A percentile compares a stretch with the other conserved stretches of the same genome.
These are phyloP conservation scores for Nephotettix cincticeps DNA, from an alignment of 1,140 invertebrate genomes.

Conservation along the genomic window DNA sequence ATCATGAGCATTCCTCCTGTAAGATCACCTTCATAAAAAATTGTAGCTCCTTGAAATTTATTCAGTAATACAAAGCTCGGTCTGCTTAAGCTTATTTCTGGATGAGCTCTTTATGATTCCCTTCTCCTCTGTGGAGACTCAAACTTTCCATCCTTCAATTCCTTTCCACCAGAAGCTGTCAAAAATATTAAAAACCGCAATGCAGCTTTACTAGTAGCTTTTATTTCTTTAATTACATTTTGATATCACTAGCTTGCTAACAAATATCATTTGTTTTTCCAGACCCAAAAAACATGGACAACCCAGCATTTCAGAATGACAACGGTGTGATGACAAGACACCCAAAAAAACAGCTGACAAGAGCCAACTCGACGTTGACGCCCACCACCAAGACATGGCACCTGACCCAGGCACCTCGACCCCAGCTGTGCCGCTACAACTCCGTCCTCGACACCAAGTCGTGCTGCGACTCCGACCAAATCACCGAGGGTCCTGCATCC, in stretches of 20 bases:
- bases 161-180: no score
- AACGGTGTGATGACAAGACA: not conserved
- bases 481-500: not conserved
- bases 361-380: slow-evolving; percentile 8
- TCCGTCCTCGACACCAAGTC: not conserved
- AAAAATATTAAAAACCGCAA: no score
- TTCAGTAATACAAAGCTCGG: no score
- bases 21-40: no score
- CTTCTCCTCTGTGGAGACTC: no score
- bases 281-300: slow-evolving; percentile 15
- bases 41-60: no score
- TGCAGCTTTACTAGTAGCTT: no score
- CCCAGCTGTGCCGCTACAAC: slow-evolving; percentile 13
- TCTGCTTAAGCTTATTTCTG: no score
- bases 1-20: no score
- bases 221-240: no score
- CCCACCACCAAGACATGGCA: slow-evolving; percentile 18
- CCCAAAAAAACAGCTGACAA: not conserved
- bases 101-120: no score
- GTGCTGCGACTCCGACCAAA: not conserved
- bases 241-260: not conserved
- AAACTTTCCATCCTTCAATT: no score
- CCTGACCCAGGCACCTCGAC: not conserved
- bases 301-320: slow-evolving; percentile 9
- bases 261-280: not conserved